A percentile compares a stretch with the other conserved stretches of the same genome.
Conservation (phyloP, 2,888 invertebrate genomes). For the Drosophila pseudotakahashii region DNA sequence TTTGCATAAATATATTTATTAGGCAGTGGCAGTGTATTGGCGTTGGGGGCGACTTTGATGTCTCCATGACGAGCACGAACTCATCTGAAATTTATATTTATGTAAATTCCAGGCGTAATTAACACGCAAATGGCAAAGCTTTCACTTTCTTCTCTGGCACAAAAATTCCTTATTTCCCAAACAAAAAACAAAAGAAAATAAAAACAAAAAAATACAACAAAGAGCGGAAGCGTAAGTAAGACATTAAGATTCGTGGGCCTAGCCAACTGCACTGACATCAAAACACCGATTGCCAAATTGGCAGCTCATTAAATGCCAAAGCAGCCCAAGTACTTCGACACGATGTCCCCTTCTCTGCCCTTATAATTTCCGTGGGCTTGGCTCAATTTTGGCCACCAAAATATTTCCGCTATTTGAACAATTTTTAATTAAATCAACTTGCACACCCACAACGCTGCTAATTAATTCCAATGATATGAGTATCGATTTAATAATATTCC, state of each 20-base stretch:
- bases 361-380: constrained; percentile 17
- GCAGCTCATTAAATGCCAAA: constrained; percentile 58
- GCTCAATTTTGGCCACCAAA: constrained; percentile 43
- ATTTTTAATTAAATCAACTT: constrained; percentile 31
- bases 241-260: constrained; percentile 41
- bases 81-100: constrained; percentile 45
- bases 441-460: constrained; percentile 20
- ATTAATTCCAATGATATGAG: constrained; percentile 7
- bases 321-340: constrained; percentile 51
- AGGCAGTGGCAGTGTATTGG: constrained; percentile 39
- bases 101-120: constrained; percentile 56
- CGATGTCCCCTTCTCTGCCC: neutral
- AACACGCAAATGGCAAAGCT: constrained; percentile 53
- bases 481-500: neutral
- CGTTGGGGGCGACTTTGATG: constrained; percentile 59
- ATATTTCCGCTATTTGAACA: constrained; percentile 61
- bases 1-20: constrained; percentile 70
- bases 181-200: constrained; percentile 20
- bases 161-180: constrained; percentile 29
- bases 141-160: constrained; percentile 52
- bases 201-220: constrained; percentile 35
- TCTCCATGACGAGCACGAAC: constrained; percentile 35
- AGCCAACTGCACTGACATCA: constrained; percentile 63
- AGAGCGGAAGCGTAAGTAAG: constrained; percentile 58
- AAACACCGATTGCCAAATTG: constrained; percentile 69